A percentile compares a stretch with the other conserved stretches of the same genome.
phyloP scores from a whole-genome alignment of 2,888 invertebrate genomes.

The Zootermopsis nevadensis region DNA sequence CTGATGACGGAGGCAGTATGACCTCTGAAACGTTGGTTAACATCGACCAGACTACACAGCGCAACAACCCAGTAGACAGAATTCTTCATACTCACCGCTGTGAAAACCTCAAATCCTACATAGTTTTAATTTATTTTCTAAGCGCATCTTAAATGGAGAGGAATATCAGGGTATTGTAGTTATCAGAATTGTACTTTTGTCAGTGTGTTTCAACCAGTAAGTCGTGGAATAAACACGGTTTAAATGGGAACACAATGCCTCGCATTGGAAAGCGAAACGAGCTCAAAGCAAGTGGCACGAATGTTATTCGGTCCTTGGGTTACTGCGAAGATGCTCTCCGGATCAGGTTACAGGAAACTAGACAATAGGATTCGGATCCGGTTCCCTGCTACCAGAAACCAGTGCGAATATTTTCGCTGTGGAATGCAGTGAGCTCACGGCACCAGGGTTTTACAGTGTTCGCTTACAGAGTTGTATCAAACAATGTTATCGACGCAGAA shows the following conservation, averaged over 20 bases:
- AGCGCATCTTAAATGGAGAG: too few relatives aligned
- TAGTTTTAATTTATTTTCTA: too few relatives aligned
- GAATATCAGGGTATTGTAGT: too few relatives aligned
- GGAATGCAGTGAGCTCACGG: background rate
- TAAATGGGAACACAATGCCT: constrained; percentile 4
- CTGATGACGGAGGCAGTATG: too few relatives aligned
- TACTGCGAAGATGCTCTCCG: background rate
- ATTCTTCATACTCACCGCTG: too few relatives aligned
- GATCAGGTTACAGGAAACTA: background rate
- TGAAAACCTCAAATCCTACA: too few relatives aligned
- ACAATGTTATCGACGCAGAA: too few relatives aligned
- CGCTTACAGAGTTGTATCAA: too few relatives aligned
- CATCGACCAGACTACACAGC: too few relatives aligned
- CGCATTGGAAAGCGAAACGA: background rate
- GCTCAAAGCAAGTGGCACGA: constrained; percentile 23
- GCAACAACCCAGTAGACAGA: too few relatives aligned
- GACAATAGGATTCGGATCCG: background rate
- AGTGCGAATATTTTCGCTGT: background rate
- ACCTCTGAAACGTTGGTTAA: too few relatives aligned
- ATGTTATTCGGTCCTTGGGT: constrained; percentile 18
- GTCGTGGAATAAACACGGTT: background rate
- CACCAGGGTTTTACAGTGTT: too few relatives aligned
- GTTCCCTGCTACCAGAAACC: background rate
- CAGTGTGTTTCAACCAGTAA: background rate
- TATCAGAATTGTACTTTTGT: background rate